A percentile compares a stretch with the other conserved stretches of the same genome.
These are phyloP conservation scores for Lepidocyrtoides sp. DNA, from an alignment of 2,888 invertebrate species.

Conservation along the genomic window DNA sequence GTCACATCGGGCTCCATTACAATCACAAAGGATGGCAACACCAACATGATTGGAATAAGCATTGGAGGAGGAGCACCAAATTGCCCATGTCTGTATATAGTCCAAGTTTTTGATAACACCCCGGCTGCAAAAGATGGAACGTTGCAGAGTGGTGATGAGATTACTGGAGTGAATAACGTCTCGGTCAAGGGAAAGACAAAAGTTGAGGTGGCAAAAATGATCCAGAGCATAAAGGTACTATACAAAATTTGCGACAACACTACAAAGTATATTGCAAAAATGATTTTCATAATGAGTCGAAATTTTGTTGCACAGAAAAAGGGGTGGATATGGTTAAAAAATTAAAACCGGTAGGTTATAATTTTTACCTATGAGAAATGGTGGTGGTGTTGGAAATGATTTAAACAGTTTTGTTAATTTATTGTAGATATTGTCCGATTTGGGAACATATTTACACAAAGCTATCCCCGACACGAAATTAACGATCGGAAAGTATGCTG, in stretches of 20 bases:
- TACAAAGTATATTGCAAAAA: too few relatives aligned
- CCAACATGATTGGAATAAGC: conserved; percentile 97
- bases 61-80: conserved; percentile 98
- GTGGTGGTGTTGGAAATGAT: not conserved
- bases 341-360: conserved; percentile 92
- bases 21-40: conserved; percentile 94
- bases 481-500: conserved; percentile 99
- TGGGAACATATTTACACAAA: conserved; percentile 98
- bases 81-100: conserved; percentile 99
- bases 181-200: conserved; percentile 99
- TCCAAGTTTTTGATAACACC: conserved; percentile 99
- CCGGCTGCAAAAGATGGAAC: conserved; percentile 98
- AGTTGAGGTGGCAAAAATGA: conserved; percentile 99
- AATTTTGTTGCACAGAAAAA: too few relatives aligned
- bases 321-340: conserved; percentile 96
- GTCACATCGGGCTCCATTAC: conserved; percentile 97
- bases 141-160: conserved; percentile 98
- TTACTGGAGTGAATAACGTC: conserved; percentile 97
- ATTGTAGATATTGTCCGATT: conserved; percentile 93
- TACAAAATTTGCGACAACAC: too few relatives aligned
- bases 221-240: conserved; percentile 94
- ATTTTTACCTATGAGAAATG: not conserved
- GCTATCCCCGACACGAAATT: conserved; percentile 99
- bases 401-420: not conserved
- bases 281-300: too few relatives aligned